Conservation (phyloP, 2,113 vertebrate genomes). For the Cebus imitator region DNA sequence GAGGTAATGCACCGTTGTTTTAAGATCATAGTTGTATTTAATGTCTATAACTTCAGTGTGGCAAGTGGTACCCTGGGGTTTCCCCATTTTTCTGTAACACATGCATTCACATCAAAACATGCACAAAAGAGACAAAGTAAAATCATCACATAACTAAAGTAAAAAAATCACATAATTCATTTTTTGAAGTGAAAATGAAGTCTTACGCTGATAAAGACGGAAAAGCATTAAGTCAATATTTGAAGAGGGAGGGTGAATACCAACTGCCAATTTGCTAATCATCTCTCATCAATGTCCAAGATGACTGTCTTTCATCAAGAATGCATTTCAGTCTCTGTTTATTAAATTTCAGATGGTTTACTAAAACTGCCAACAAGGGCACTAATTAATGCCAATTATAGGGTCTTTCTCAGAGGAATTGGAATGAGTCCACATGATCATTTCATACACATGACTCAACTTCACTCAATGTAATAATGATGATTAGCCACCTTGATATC, state of each 20-base stretch:
- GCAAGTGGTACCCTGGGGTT: neutral
- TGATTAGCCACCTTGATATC: conserved; percentile 63
- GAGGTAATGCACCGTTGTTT: neutral
- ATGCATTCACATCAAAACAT: neutral
- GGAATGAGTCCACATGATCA: conserved; percentile 60
- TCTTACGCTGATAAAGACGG: neutral
- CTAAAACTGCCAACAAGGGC: conserved; percentile 74
- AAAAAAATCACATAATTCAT: neutral
- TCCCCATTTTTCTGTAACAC: neutral
- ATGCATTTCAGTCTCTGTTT: conserved; percentile 69
- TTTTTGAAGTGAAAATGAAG: conserved; percentile 59
- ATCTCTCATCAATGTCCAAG: conserved; percentile 64
- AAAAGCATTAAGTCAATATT: conserved; percentile 64
- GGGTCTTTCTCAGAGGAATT: conserved; percentile 64
- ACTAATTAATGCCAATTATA: conserved; percentile 78
- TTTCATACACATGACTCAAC: conserved; percentile 54
- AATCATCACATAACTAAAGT: neutral
- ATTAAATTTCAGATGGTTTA: conserved; percentile 77
- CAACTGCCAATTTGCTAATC: conserved; percentile 76
- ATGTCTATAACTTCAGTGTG: neutral
- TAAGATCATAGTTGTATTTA: neutral
- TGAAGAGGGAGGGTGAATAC: conserved; percentile 38
- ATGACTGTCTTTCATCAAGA: conserved; percentile 48
- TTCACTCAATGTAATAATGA: conserved; percentile 64
- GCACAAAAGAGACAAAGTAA: neutral